A percentile compares a stretch with the other conserved stretches of the same genome.
phyloP scores from a whole-genome alignment of 2,797 vertebrate genomes.

The Allobates femoralis region DNA sequence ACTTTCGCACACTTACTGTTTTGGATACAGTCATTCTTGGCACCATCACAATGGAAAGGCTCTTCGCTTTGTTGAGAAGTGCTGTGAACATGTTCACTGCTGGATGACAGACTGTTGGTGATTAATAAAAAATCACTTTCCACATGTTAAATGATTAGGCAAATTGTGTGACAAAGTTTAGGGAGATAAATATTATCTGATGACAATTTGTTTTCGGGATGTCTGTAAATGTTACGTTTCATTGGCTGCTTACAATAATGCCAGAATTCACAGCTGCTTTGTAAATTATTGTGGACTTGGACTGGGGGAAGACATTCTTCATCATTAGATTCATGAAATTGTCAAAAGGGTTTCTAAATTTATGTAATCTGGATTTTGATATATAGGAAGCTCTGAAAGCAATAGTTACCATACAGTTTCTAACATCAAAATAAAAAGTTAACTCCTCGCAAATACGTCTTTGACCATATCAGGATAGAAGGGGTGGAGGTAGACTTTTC shows the following conservation, averaged over 20 bases:
- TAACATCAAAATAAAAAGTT: neutral
- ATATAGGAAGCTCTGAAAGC: neutral
- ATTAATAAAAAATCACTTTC: constrained; percentile 27
- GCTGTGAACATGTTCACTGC: neutral
- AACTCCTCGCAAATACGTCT: too few relatives aligned
- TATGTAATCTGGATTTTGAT: neutral
- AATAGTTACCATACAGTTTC: neutral
- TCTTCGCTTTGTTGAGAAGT: neutral
- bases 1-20: constrained; percentile 1
- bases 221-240: constrained; percentile 45
- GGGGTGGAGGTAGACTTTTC: too few relatives aligned
- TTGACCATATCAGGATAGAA: too few relatives aligned
- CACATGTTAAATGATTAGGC: constrained; percentile 36
- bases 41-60: neutral
- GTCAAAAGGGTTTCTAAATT: constrained; percentile 25
- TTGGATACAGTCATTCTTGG: neutral
- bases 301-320: constrained; percentile 36
- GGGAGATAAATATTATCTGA: constrained; percentile 41
- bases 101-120: neutral
- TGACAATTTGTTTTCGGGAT: constrained; percentile 33
- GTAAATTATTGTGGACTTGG: constrained; percentile 40
- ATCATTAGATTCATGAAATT: constrained; percentile 31
- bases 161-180: constrained; percentile 31
- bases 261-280: constrained; percentile 44
- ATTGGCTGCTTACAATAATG: constrained; percentile 40